Evolutionary conservation across 2,113 vertebrate genomes (phyloP), one percentile per base, ranked within the genome.

Genomic region (Lates calcarifer): DNA sequence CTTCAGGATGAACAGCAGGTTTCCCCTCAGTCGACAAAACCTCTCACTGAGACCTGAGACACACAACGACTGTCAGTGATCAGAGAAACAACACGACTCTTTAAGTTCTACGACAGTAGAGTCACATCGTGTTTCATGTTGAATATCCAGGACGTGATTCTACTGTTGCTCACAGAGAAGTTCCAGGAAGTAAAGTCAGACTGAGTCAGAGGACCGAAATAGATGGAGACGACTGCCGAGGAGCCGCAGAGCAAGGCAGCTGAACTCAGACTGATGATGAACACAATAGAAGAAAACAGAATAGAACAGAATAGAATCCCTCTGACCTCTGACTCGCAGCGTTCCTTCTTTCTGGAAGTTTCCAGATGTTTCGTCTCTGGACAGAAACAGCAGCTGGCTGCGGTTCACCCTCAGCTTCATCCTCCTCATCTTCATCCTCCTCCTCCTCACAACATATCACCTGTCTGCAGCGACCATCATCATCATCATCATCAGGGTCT

Each of bases 1-100:
- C n/a, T 47, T 76, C 33, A 85, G 66, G 77, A 85, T 39, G 83
- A 85, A 80, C n/a, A 85, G 66, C 51, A 85, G 43, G 77, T 85
- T 80, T 66, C 83, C 83, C 43, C 83, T 80, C 51, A 85, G 72
- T 11, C 77, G 77, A 9, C 83, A 85, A 24, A 85, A 85, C 35
- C 15, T 41, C 43, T 81, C 60, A 0, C 13, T 13, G 5, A 85
- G 60, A 71, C 13, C 77, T 85, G 77, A 66, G 5, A 65, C 47
- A 53, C 31, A 69, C 4, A 47, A 22, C 17, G 9, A 31, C 4
- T 12, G 6, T 7, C 9, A 37, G 33, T 33, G 33, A 33, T 33
- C 33, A 33, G 33, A 33, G 33, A 33, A 37, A 9, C 35, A 9
- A 41, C 41, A 43, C 0, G 43, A 20, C 4, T 6, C 43, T 47